Evolutionary conservation across 2,888 invertebrate species (phyloP).

Genomic region (Drosophila hawaiiensis): DNA sequence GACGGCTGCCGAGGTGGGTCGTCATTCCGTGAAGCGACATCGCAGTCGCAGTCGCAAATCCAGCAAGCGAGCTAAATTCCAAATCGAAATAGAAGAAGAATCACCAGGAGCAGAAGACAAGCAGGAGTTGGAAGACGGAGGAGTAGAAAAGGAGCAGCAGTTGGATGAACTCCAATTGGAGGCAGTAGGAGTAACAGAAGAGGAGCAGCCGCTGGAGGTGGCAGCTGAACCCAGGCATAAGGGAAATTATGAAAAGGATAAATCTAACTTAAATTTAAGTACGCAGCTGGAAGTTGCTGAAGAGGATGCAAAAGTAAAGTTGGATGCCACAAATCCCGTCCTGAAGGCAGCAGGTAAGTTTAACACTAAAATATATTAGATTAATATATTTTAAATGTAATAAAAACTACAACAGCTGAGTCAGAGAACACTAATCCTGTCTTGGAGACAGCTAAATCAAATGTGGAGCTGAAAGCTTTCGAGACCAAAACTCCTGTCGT

Average conservation of each 20-base stretch:
- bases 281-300: neutral
- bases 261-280: neutral
- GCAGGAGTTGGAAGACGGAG: neutral
- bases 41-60: slow-evolving; percentile 56
- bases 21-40: slow-evolving; percentile 68
- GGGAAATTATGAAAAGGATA: neutral
- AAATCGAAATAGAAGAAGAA: neutral
- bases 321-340: neutral
- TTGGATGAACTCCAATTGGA: neutral
- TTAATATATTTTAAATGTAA: neutral
- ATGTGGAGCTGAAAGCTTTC: neutral
- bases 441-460: neutral
- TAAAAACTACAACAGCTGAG: neutral
- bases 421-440: neutral
- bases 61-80: slow-evolving; percentile 14
- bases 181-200: neutral
- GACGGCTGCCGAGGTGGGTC: slow-evolving; percentile 75
- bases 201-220: neutral
- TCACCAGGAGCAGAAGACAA: neutral
- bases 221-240: neutral
- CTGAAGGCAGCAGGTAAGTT: neutral
- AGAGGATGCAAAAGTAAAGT: neutral
- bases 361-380: neutral
- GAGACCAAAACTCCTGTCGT: neutral
- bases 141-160: neutral